phyloP scores from a whole-genome alignment of 2,888 invertebrate genomes.

The Sthenelais limicola region DNA sequence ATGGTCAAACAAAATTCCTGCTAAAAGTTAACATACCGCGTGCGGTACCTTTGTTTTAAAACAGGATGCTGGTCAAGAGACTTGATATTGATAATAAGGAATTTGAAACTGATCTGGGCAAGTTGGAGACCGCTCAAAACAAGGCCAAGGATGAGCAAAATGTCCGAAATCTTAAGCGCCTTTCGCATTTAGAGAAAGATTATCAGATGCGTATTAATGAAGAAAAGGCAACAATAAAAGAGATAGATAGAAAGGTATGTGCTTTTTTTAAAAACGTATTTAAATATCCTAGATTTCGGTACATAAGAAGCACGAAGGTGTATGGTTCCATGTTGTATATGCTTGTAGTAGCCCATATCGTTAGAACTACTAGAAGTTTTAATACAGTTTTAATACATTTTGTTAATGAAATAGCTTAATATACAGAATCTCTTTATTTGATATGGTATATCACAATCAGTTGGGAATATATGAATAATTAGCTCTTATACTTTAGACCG shows the following conservation, averaged over 20 bases:
- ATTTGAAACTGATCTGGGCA: constrained; percentile 17
- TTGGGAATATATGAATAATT: neutral
- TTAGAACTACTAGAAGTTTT: no score
- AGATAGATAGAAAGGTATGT: constrained; percentile 55
- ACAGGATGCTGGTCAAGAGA: neutral
- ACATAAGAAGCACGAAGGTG: no score
- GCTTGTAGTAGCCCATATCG: no score
- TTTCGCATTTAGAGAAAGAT: constrained; percentile 55
- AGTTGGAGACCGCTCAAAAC: constrained; percentile 56
- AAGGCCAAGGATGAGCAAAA: constrained; percentile 54
- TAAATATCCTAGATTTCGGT: no score
- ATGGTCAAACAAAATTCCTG: no score
- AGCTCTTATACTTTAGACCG: constrained; percentile 1
- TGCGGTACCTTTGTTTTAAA: neutral
- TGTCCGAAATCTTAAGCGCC: constrained; percentile 51
- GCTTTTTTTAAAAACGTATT: neutral
- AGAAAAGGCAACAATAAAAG: constrained; percentile 55
- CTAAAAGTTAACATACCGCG: no score
- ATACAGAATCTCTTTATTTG: no score
- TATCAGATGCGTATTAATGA: constrained; percentile 51
- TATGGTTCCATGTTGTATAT: no score
- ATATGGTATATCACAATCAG: neutral
- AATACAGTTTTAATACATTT: no score
- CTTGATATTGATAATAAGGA: constrained; percentile 17
- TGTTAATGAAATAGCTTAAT: no score